These are phyloP conservation scores for Yoshiicerus persimilis DNA, from an alignment of 1,140 invertebrate genomes.

Conservation along the genomic window DNA sequence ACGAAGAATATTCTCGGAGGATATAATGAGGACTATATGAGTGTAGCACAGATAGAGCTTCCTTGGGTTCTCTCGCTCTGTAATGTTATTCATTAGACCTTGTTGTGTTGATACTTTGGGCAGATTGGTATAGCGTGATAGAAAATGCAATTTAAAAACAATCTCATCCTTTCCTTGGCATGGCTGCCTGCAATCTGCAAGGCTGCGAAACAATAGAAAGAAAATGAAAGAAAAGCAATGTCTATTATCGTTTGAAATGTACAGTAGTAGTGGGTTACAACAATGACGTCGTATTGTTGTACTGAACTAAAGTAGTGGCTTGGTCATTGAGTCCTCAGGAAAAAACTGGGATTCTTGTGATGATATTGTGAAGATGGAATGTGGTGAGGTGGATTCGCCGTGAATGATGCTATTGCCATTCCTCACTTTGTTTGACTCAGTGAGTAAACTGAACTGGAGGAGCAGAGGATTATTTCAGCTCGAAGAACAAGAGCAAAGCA, in stretches of 20 bases:
- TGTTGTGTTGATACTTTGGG: neutral
- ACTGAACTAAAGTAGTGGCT: neutral
- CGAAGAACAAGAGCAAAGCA: neutral
- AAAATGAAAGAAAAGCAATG: neutral
- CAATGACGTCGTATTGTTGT: neutral
- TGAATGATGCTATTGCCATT: neutral
- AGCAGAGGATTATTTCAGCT: neutral
- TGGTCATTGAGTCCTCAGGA: neutral
- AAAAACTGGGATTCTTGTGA: slow-evolving; percentile 11
- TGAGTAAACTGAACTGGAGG: neutral
- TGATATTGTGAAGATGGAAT: slow-evolving; percentile 12
- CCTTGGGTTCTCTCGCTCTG: too few relatives aligned
- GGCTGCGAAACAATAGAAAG: neutral
- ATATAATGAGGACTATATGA: neutral
- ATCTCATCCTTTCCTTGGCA: neutral
- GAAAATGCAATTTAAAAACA: neutral
- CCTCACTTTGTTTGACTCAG: neutral
- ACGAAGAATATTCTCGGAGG: neutral
- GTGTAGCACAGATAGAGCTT: neutral
- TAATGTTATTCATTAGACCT: neutral
- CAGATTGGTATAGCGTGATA: neutral
- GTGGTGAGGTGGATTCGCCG: neutral
- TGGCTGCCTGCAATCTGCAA: neutral
- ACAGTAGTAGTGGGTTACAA: neutral
- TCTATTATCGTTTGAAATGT: neutral